Evolutionary conservation across 2,797 vertebrate species (phyloP), one percentile per base, ranked within the genome.

Genomic region (Pangasius djambal): DNA sequence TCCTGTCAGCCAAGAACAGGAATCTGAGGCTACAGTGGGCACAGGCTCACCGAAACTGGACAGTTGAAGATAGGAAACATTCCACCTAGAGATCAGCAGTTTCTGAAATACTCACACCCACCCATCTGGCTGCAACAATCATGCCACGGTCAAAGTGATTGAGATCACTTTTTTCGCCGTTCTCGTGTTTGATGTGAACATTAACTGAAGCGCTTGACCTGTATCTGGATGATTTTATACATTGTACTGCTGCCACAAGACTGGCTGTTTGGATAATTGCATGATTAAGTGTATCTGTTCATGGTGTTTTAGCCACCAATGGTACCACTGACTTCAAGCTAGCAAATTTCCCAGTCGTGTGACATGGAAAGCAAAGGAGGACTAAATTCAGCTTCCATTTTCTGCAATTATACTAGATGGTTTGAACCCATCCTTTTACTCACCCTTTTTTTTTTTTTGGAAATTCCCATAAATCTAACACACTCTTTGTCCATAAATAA

Each of bases 381-480:
- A 40, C 57, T 61, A 61, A 59, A 82, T 61, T 82, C 34, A 40
- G 34, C 79, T 59, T 59, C 22, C 34, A 82, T 61, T 82, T 86
- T 52, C 5, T n/a, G n/a, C 72, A 50, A 34, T 81, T 48, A 48
- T 69, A 67, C 61, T 78, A 18, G 10, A 81, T 81, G 48, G 31
- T 55, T 87, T 79, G 61, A 44, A 78, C 61, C 50, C 55, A 55
- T 78, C 75, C 31, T 4, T 59, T 59, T 40, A 3, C 18, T 37
- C 4, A 31, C 6, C 25, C 28, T 28, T 83, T 63, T 78, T 20
- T 40, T 74, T 86, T 74, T 82, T 67, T 48, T 75, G 63, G 77
- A 75, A 90, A 86, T 82, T 74, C 69, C 87, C 84, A 86, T 90
- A 81, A 74, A 75, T 77, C 69, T 85, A 37, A 79, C 69, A 88